Evolutionary conservation across 2,797 vertebrate genomes (phyloP).

Genomic region (Eurystomus glaucurus): DNA sequence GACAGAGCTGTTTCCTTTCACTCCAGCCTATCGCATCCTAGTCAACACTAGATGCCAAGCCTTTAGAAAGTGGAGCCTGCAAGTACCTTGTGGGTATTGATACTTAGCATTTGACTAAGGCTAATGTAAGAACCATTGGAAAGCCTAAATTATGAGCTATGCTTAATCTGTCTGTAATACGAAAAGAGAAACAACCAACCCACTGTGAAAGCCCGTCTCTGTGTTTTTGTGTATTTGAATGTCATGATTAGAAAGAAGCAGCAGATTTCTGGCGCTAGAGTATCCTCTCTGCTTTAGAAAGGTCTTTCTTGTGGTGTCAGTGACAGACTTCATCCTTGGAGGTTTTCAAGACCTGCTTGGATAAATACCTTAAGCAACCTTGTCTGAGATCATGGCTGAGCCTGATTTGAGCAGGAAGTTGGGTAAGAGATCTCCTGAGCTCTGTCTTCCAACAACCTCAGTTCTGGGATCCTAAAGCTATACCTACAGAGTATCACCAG

Average conservation of each 20-base stretch:
- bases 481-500: not conserved
- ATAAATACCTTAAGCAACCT: not conserved
- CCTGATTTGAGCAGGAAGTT: not conserved
- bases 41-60: not conserved
- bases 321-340: not conserved
- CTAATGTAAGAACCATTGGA: not conserved
- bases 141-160: not conserved
- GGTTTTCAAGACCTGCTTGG: not conserved
- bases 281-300: not conserved
- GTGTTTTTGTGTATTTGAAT: not conserved
- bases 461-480: not conserved
- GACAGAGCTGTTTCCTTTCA: not conserved
- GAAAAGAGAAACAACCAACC: not conserved
- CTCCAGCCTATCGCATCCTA: not conserved
- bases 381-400: not conserved
- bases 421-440: not conserved
- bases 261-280: not conserved
- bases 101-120: not conserved
- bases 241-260: not conserved
- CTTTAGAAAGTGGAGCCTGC: not conserved
- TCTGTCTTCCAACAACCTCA: not conserved
- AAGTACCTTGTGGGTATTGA: not conserved
- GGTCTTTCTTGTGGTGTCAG: not conserved
- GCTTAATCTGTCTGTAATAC: not conserved
- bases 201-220: rapidly evolving